These are phyloP conservation scores for Pseudorhombus dupliciocellatus DNA, from an alignment of 2,113 vertebrate species.

Conservation along the genomic window DNA sequence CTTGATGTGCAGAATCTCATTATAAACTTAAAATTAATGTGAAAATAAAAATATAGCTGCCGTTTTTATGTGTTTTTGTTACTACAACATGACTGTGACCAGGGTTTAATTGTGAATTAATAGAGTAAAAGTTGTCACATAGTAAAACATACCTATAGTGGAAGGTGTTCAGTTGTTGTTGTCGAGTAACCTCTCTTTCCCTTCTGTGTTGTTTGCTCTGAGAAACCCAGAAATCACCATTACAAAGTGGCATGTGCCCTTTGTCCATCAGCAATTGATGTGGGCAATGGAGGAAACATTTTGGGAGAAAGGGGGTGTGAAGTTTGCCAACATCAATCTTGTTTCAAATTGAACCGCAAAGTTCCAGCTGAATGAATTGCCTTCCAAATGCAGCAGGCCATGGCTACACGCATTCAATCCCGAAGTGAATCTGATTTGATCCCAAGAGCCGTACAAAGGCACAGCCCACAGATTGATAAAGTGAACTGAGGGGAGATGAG, in stretches of 20 bases:
- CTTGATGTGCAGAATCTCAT: neutral
- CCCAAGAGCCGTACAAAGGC: constrained; percentile 76
- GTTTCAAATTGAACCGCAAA: constrained; percentile 76
- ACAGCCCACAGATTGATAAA: constrained; percentile 82
- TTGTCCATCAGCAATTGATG: constrained; percentile 70
- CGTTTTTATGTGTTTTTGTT: too few relatives aligned
- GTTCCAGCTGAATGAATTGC: constrained; percentile 74
- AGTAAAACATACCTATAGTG: constrained; percentile 5
- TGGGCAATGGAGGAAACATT: constrained; percentile 73
- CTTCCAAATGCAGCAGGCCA: constrained; percentile 76
- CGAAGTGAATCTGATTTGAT: constrained; percentile 75
- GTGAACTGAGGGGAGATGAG: constrained; percentile 67
- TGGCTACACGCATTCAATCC: constrained; percentile 66
- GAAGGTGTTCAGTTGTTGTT: too few relatives aligned
- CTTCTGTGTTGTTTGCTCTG: constrained; percentile 51
- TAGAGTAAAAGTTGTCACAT: neutral
- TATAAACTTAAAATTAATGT: too few relatives aligned
- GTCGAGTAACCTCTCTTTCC: constrained; percentile 10
- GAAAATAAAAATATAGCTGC: too few relatives aligned
- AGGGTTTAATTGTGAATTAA: neutral
- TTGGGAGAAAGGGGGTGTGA: constrained; percentile 69
- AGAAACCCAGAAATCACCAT: constrained; percentile 65
- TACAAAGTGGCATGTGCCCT: constrained; percentile 73
- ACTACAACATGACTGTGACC: neutral
- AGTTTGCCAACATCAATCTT: constrained; percentile 74